Evolutionary conservation across 1,140 invertebrate genomes (phyloP), one percentile per base, ranked within the genome.

Genomic region (Bradysia coprophila): DNA sequence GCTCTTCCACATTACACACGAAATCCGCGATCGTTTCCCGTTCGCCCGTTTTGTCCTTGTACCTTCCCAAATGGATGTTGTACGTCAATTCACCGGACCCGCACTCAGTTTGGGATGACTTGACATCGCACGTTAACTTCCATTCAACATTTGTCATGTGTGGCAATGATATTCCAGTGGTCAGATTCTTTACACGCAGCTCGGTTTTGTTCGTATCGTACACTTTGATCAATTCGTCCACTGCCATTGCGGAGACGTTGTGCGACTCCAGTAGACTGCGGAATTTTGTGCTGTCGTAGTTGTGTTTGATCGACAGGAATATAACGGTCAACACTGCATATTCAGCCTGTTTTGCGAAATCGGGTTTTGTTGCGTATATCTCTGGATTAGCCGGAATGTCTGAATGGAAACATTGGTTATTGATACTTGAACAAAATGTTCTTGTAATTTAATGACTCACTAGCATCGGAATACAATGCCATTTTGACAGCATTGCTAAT

Each of bases 81-180:
- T 56, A 61, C 19, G 48, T 48, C 1, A 57, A 41, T 24, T 48
- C 51, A 19, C 56, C 56, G 16, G 50, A 50, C 28, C 54, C 56
- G 23, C 39, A 40, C 18, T 54, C 49, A 0, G 53, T 48, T 4
- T 51, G 56, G 4, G 56, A 60, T 4, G 54, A 57, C n/a, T 57
- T 57, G 0, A 52, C 51, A 38, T 59, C 56, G 45, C 51, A 53
- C 1, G 48, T 56, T 8, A 60, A 56, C 20, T 55, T 53, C 57
- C 56, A 61, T 28, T 59, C 54, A 4, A 59, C 43, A 39, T 61
- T 56, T 4, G 56, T 59, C 16, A 60, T 51, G 31, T 57, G 56
- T 2, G 56, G 50, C 28, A 57, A 54, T 32, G 43, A 51, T 44
- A 51, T 49, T 4, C 56, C 55, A 23, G 54, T 11, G 24, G 57